Base-by-base conservation (phyloP, 1,140 invertebrate genomes). In the Augochlora pura region DNA sequence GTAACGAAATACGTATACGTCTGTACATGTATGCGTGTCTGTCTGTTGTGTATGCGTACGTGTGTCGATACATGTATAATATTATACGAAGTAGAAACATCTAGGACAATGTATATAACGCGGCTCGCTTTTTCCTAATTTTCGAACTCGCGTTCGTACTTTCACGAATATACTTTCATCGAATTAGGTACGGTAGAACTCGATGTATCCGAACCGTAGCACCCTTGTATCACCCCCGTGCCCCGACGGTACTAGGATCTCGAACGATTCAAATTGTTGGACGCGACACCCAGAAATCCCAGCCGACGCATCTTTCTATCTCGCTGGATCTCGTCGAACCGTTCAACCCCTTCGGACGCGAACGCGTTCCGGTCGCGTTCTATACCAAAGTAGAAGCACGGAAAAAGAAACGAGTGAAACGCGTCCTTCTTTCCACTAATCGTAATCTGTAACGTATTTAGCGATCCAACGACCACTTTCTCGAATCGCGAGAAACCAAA, bases 111-210 rank as follows among this genome's bases (percentile, higher is more conserved):
- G 52, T 86, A 80, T 82, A 72, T 84, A 84, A 78, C 77, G 62
- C 77, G 77, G 23, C 73, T 25, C 70, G 42, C 4, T 1, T 32
- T 32, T 71, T 75, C 65, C 65, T 85, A 83, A 82, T 70, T 78
- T n/a, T 66, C 80, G 80, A 82, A 79, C 46, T 63, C 59, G 73
- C 23, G 64, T 77, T 82, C 75, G 57, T 54, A 82, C 76, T 73
- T 86, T 65, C 85, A 73, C 74, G 23, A 42, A 79, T 82, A 77
- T 60, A 83, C 69, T 86, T 83, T 86, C 77, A 83, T 80, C 54
- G 32, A 39, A 71, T 57, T 73, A 25, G 69, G 68, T 81, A 85
- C 77, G 16, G 67, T 70, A 71, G 23, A 79, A 83, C 81, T 86
- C 77, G 39, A 75, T 78, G 60, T 65, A 73, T 64, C 46, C 60